Conservation (phyloP, 2,797 vertebrate species). For the Macroramphosus scolopax region DNA sequence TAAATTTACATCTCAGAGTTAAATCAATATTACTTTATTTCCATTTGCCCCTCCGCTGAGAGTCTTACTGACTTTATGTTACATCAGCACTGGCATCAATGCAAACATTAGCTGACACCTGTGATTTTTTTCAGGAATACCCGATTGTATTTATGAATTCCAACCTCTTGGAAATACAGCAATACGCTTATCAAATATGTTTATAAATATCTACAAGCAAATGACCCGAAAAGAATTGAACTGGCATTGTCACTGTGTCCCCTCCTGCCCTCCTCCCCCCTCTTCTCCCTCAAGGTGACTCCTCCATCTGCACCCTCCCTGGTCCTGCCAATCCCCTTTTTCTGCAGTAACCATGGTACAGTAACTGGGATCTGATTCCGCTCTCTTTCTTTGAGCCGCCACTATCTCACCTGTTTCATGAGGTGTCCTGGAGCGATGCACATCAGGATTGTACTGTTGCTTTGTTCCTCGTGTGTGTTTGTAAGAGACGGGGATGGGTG, state of each 20-base stretch:
- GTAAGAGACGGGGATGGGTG: neutral
- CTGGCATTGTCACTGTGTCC: conserved; percentile 40
- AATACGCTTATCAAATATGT: conserved; percentile 10
- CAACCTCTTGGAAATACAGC: no score
- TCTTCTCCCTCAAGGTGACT: conserved; percentile 73
- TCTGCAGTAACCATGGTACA: conserved; percentile 44
- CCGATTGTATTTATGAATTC: no score
- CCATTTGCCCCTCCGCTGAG: no score
- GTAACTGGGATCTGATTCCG: conserved; percentile 24
- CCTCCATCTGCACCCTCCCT: conserved; percentile 73
- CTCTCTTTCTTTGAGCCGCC: conserved; percentile 24
- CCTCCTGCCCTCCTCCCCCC: conserved; percentile 42
- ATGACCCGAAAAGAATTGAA: conserved; percentile 54
- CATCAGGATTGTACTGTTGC: conserved; percentile 23
- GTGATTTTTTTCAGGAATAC: no score
- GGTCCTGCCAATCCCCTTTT: conserved; percentile 56
- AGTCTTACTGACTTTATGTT: conserved; percentile 3
- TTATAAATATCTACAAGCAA: conserved; percentile 29
- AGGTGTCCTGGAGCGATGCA: conserved; percentile 19
- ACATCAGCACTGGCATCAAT: conserved; percentile 3
- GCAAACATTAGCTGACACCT: conserved; percentile 19
- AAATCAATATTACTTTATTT: conserved; percentile 42
- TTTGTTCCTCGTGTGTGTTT: conserved; percentile 20
- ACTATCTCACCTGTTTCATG: conserved; percentile 39
- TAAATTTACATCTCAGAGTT: conserved; percentile 20